A percentile compares a stretch with the other conserved stretches of the same genome.
phyloP scores from a whole-genome alignment of 2,797 vertebrate species.

The Artibeus lituratus region DNA sequence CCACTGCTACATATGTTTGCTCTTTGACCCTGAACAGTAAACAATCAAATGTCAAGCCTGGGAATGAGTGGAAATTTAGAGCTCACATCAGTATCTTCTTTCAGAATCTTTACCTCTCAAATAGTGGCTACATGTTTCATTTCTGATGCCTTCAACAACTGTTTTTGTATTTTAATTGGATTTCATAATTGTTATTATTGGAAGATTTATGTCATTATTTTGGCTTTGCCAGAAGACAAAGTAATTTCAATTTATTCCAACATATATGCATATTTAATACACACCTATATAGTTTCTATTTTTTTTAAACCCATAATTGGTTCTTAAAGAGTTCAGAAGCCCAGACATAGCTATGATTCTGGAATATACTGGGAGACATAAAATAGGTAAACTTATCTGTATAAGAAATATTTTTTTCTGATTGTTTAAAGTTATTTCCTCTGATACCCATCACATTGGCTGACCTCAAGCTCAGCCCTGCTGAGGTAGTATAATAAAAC shows the following conservation, averaged over 20 bases:
- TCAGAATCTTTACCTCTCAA: neutral
- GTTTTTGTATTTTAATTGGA: neutral
- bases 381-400: neutral
- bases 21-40: neutral
- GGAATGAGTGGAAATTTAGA: neutral
- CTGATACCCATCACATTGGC: neutral
- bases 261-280: neutral
- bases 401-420: neutral
- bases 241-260: neutral
- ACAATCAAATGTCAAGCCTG: neutral
- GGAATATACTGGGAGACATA: neutral
- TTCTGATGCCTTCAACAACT: neutral
- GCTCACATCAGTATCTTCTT: neutral
- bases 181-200: neutral
- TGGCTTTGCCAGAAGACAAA: neutral
- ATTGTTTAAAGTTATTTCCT: neutral
- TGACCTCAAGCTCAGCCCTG: neutral
- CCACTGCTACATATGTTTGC: neutral
- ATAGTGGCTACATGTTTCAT: neutral
- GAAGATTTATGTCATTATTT: neutral
- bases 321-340: neutral
- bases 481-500: neutral
- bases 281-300: neutral
- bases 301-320: neutral
- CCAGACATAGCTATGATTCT: neutral